Evolutionary conservation across 2,113 vertebrate species (phyloP).

Genomic region (Brienomyrus brachyistius): DNA sequence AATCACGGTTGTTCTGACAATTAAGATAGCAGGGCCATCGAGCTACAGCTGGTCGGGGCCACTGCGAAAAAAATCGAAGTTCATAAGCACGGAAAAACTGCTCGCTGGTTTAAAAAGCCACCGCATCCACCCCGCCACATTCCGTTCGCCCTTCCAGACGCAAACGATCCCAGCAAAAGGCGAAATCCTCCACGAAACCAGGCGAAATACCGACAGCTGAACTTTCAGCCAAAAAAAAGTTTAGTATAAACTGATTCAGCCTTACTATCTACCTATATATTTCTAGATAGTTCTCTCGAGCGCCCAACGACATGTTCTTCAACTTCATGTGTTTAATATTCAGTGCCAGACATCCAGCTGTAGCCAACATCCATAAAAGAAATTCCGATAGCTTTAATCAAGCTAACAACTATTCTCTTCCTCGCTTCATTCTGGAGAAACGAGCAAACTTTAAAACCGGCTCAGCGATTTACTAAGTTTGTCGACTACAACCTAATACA

Average conservation of each 20-base stretch:
- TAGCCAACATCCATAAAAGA: neutral
- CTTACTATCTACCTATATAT: neutral
- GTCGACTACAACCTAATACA: neutral
- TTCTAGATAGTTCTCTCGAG: neutral
- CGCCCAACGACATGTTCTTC: neutral
- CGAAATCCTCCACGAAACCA: neutral
- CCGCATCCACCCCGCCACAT: neutral
- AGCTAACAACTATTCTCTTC: neutral
- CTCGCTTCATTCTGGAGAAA: neutral
- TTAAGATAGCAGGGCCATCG: neutral
- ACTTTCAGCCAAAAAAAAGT: conserved; percentile 10
- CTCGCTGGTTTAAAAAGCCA: neutral
- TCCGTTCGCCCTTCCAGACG: neutral
- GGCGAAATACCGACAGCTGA: neutral
- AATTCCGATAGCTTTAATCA: neutral
- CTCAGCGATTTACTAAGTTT: neutral
- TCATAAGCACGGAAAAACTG: neutral
- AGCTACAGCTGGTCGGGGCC: neutral
- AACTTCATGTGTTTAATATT: neutral
- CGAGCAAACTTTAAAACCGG: neutral
- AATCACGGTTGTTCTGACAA: neutral
- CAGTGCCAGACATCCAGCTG: neutral
- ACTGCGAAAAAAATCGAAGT: neutral
- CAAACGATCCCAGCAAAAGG: neutral
- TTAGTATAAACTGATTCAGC: neutral